Evolutionary conservation across 2,797 vertebrate genomes (phyloP).

Genomic region (Enteromius thamalakanensis): DNA sequence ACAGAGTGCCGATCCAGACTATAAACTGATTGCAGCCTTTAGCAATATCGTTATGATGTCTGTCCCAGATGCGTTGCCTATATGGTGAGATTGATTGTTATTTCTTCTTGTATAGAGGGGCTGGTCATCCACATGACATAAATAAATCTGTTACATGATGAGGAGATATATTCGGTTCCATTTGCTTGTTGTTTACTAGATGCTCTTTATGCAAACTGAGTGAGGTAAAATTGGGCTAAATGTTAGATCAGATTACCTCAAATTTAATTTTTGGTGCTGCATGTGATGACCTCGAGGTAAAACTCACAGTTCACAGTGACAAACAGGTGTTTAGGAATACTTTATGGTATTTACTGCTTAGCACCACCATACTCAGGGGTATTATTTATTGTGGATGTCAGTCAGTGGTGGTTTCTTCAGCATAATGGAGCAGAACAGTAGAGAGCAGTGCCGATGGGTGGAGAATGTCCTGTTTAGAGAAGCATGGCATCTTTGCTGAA

Average conservation of each 20-base stretch:
- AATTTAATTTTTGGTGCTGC: slow-evolving; percentile 16
- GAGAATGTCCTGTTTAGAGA: slow-evolving; percentile 67
- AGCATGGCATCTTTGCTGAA: slow-evolving; percentile 54
- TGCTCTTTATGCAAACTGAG: not conserved
- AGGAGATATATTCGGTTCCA: not conserved
- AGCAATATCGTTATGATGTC: slow-evolving; percentile 28
- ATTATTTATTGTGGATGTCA: slow-evolving; percentile 10
- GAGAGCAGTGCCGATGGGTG: slow-evolving; percentile 53
- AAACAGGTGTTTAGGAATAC: slow-evolving; percentile 20
- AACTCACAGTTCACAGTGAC: not conserved
- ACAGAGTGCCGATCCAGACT: not conserved
- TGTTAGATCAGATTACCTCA: slow-evolving; percentile 4
- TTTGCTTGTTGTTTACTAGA: not conserved
- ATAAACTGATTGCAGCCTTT: not conserved
- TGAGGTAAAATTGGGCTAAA: not conserved
- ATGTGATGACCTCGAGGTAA: slow-evolving; percentile 24
- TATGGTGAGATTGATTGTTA: slow-evolving; percentile 17
- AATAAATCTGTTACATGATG: not conserved
- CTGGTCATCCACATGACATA: slow-evolving; percentile 3
- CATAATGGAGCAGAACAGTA: slow-evolving; percentile 19
- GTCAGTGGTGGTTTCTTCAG: slow-evolving; percentile 1
- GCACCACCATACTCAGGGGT: not conserved
- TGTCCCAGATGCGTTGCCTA: slow-evolving; percentile 23
- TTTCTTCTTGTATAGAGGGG: not conserved
- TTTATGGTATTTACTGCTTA: slow-evolving; percentile 7